Evolutionary conservation across 2,113 vertebrate genomes (phyloP).

Genomic region (Psammodynastes pulverulentus): DNA sequence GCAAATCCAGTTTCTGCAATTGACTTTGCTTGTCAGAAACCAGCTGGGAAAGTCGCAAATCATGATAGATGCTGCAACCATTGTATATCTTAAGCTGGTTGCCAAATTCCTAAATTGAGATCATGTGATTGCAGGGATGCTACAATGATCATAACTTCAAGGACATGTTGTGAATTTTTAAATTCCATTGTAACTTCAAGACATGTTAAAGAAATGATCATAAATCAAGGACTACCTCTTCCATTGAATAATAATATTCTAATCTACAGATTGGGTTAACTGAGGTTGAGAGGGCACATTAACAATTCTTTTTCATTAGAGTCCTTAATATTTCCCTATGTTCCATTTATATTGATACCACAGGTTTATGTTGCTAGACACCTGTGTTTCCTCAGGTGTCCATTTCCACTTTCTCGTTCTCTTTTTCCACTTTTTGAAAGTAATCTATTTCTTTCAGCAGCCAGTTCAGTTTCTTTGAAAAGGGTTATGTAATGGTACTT

Average conservation of each 20-base stretch:
- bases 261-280: not conserved
- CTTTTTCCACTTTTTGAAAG: not conserved
- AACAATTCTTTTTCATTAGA: not conserved
- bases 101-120: not conserved
- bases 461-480: not conserved
- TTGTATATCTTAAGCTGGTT: not conserved
- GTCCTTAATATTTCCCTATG: not conserved
- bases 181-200: not conserved
- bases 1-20: not conserved
- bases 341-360: not conserved
- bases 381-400: not conserved
- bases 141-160: not conserved
- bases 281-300: not conserved
- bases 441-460: not conserved
- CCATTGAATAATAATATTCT: not conserved
- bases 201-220: not conserved
- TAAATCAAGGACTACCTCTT: not conserved
- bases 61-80: not conserved
- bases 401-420: not conserved
- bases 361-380: not conserved
- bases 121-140: not conserved
- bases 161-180: not conserved
- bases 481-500: not conserved
- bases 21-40: not conserved
- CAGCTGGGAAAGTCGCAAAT: not conserved